A percentile compares a stretch with the other conserved stretches of the same genome.
Conservation (phyloP, 2,797 vertebrate genomes). For the Muscicapa comitata region DNA sequence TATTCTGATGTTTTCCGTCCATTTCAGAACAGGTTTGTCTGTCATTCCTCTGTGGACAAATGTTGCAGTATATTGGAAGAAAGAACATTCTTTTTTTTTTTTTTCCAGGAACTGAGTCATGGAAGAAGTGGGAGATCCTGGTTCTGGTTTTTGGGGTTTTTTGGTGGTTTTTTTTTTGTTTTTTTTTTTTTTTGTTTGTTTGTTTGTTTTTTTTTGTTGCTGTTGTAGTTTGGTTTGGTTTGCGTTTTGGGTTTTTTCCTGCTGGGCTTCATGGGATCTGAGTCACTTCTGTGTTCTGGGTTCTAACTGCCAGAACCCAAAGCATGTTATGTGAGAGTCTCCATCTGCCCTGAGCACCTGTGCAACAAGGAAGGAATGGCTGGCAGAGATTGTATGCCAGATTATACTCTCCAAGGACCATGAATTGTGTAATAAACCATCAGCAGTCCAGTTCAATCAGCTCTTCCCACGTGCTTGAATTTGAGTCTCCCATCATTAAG, state of each 20-base stretch:
- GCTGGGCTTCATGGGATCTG: background rate
- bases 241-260: background rate
- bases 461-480: background rate
- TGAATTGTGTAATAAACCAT: background rate
- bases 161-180: too few relatives aligned
- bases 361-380: background rate
- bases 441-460: background rate
- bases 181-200: too few relatives aligned
- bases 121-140: background rate
- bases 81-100: background rate
- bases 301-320: background rate
- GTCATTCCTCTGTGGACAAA: background rate
- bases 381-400: background rate
- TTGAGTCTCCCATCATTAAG: background rate
- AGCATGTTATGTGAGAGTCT: accelerated
- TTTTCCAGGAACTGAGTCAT: background rate
- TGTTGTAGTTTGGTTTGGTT: background rate
- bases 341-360: background rate
- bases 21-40: background rate
- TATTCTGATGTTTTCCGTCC: background rate
- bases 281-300: background rate
- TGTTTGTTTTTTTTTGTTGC: too few relatives aligned
- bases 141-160: background rate
- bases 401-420: background rate
- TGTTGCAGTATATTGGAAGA: background rate